phyloP scores from a whole-genome alignment of 1,140 invertebrate species.

The Oscheius sp. region DNA sequence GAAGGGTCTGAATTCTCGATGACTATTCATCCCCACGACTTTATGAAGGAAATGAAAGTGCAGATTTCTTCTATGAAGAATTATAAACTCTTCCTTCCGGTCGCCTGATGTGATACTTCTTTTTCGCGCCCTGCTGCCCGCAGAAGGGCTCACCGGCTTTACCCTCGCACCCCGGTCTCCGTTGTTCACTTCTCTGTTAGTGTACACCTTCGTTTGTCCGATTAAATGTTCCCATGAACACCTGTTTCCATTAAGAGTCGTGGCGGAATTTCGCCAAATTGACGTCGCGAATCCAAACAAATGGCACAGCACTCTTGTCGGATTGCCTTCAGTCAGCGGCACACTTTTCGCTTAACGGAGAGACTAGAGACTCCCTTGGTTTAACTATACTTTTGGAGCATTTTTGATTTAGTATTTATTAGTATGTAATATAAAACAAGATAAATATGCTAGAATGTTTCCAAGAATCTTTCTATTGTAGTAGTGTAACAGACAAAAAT shows the following conservation, averaged over 20 bases:
- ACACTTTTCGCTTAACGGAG: background rate
- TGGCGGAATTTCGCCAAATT: background rate
- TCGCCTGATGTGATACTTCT: background rate
- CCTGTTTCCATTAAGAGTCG: background rate
- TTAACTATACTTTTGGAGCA: no score
- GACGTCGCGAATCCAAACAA: background rate
- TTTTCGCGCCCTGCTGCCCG: background rate
- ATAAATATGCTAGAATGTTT: no score
- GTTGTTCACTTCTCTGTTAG: background rate
- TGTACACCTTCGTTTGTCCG: background rate
- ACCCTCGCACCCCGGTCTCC: background rate
- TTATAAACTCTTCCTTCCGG: background rate
- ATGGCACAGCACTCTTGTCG: background rate
- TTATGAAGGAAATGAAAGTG: background rate
- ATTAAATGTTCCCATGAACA: background rate
- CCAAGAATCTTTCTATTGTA: no score
- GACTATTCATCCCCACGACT: constrained; percentile 5
- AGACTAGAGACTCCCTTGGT: no score
- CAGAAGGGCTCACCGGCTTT: background rate
- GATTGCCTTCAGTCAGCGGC: background rate
- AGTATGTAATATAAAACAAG: no score
- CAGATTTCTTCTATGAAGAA: background rate
- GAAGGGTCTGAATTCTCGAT: background rate
- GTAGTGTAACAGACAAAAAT: no score
- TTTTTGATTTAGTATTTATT: no score